A percentile compares a stretch with the other conserved stretches of the same genome.
Evolutionary conservation across 2,113 vertebrate genomes (phyloP).

Genomic region (Triplophysa tibetana): DNA sequence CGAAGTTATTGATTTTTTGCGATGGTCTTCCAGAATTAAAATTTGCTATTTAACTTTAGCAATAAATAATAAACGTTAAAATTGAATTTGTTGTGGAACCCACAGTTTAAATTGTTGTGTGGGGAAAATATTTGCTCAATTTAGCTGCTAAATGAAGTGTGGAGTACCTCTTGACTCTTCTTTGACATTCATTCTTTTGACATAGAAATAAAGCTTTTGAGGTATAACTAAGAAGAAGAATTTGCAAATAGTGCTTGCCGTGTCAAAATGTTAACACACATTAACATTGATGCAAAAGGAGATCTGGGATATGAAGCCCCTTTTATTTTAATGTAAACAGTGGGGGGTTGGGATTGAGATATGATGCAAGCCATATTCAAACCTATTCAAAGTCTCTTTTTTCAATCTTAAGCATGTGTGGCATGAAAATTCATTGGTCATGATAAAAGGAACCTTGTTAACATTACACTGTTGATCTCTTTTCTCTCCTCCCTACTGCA

Average conservation of each 20-base stretch:
- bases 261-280: constrained; percentile 8
- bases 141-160: not conserved
- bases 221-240: constrained; percentile 4
- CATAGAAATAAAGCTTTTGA: too few species aligned
- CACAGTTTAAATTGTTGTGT: not conserved
- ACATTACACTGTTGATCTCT: not conserved
- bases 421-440: too few species aligned
- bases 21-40: not conserved
- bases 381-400: too few species aligned
- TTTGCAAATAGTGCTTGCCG: not conserved
- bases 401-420: too few species aligned
- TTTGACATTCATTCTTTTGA: not conserved
- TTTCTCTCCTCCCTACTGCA: constrained; percentile 51
- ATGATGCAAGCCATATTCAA: too few species aligned
- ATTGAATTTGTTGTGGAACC: too few species aligned
- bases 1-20: too few species aligned
- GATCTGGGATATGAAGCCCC: constrained; percentile 15
- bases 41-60: not conserved
- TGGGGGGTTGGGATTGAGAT: not conserved
- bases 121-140: not conserved
- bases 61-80: not conserved
- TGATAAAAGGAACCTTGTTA: not conserved
- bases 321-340: not conserved
- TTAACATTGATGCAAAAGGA: not conserved
- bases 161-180: constrained; percentile 12